phyloP scores from a whole-genome alignment of 2,888 invertebrate species.

The Lasioglossum pauxillum region DNA sequence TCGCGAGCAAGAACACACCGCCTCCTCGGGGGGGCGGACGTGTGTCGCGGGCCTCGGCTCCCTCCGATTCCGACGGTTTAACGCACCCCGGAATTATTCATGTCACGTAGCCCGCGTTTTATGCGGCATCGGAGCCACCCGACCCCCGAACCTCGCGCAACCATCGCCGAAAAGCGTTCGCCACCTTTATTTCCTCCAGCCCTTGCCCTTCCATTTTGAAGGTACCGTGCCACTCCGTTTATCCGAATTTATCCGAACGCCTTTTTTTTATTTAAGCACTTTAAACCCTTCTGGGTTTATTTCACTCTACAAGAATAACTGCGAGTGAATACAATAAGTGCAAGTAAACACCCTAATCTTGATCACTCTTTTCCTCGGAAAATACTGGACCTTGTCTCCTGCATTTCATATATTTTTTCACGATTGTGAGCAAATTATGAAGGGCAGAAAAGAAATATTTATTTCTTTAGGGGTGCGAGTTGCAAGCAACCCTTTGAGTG shows the following conservation, averaged over 20 bases:
- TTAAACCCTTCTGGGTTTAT: too few species aligned
- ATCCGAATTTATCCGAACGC: not conserved
- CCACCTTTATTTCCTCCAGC: not conserved
- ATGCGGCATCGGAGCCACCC: slow-evolving; percentile 73
- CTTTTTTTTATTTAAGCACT: too few species aligned
- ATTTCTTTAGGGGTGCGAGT: too few species aligned
- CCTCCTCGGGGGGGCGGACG: slow-evolving; percentile 38
- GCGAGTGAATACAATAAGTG: too few species aligned
- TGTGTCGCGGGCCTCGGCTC: slow-evolving; percentile 34
- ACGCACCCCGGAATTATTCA: slow-evolving; percentile 79
- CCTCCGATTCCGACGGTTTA: slow-evolving; percentile 62
- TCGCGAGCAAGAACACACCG: slow-evolving; percentile 31
- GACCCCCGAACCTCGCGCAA: not conserved
- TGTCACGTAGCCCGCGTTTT: slow-evolving; percentile 81
- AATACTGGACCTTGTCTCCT: too few species aligned
- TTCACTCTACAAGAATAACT: too few species aligned
- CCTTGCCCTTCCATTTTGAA: not conserved
- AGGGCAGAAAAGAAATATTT: too few species aligned
- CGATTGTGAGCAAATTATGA: too few species aligned
- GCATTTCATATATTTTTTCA: too few species aligned
- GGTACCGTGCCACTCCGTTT: not conserved
- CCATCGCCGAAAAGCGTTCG: not conserved
- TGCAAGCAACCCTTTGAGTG: too few species aligned
- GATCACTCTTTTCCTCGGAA: too few species aligned
- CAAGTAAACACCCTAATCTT: too few species aligned